Evolutionary conservation across 2,113 vertebrate species (phyloP).

Genomic region (Pelodiscus sinensis): DNA sequence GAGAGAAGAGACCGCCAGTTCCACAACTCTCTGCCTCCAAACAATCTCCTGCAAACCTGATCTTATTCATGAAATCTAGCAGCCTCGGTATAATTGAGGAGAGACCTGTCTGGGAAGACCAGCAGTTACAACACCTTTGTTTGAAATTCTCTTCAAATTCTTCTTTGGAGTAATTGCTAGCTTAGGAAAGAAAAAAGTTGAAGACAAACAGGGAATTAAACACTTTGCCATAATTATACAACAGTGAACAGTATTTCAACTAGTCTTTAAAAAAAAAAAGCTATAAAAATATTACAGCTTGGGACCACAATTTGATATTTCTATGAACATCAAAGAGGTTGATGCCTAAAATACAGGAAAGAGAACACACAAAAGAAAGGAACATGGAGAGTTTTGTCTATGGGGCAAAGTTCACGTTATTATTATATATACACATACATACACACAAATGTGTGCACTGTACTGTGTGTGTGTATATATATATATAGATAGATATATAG

Average conservation of each 20-base stretch:
- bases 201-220: not conserved
- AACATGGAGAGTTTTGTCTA: slow-evolving; percentile 51
- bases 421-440: slow-evolving; percentile 78
- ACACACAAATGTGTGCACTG: slow-evolving; percentile 73
- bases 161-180: slow-evolving; percentile 37
- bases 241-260: slow-evolving; percentile 38
- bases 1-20: slow-evolving; percentile 47
- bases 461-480: slow-evolving; percentile 44
- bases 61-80: slow-evolving; percentile 43
- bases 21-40: slow-evolving; percentile 32
- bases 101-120: not conserved
- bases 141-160: not conserved
- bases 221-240: not conserved
- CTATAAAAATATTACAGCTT: slow-evolving; percentile 36
- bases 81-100: not conserved
- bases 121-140: slow-evolving; percentile 6
- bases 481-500: not conserved
- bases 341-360: slow-evolving; percentile 49
- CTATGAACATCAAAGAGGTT: slow-evolving; percentile 20
- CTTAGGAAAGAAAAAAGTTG: not conserved
- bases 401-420: slow-evolving; percentile 70
- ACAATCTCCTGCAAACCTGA: not conserved
- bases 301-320: slow-evolving; percentile 18
- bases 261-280: slow-evolving; percentile 25
- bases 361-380: slow-evolving; percentile 49